Evolutionary conservation across 2,797 vertebrate species (phyloP), one percentile per base, ranked within the genome.

Genomic region (Thalassophryne amazonica): DNA sequence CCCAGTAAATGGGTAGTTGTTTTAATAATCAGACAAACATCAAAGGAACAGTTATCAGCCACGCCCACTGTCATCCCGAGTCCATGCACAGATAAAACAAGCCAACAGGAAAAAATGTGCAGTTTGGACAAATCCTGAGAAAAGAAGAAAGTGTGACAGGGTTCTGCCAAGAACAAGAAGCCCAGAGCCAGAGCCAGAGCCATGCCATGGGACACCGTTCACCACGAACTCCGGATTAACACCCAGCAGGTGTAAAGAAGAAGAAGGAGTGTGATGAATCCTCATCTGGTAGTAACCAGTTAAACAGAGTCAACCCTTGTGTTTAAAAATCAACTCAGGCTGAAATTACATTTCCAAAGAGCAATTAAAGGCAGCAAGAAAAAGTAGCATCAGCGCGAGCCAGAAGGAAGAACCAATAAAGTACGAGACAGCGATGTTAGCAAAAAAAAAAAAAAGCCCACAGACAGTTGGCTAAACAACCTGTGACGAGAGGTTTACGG

Each of bases 401-500:
- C 7, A 8, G 14, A 18, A 15, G 17, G 14, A 38, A 35, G 6
- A 10, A 21, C 11, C 14, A 12, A 23, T 38, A 20, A 39, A 28
- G n/a, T 22, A 20, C 9, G 13, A 12, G 12, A 27, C 31, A 11
- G 17, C 14, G 5, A 15, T 39, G 15, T 21, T 5, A 6, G 2
- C n/a, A 7, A 27, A 6, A 20, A 11, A 6, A 25, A 14, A 13
- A 14, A 23, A 20, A 12, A 10, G 13, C 15, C 33, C 31, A 7
- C 4, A 38, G 38, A 13, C 7, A 20, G 34, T 20, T 2, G 22
- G 22, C 42, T 12, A 1, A 41, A 51, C n/a, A 53, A 88, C 80
- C 82, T 87, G 77, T 0, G 39, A 43, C 72, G 55, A 78, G 69
- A 47, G 84, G 68, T 58, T 76, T 82, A 45, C 73, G 74, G 0